Percentiles rank a stretch among this genome's conserved stretches.
Conservation (phyloP, 2,888 invertebrate species). For the Anoplius nigerrimus region DNA sequence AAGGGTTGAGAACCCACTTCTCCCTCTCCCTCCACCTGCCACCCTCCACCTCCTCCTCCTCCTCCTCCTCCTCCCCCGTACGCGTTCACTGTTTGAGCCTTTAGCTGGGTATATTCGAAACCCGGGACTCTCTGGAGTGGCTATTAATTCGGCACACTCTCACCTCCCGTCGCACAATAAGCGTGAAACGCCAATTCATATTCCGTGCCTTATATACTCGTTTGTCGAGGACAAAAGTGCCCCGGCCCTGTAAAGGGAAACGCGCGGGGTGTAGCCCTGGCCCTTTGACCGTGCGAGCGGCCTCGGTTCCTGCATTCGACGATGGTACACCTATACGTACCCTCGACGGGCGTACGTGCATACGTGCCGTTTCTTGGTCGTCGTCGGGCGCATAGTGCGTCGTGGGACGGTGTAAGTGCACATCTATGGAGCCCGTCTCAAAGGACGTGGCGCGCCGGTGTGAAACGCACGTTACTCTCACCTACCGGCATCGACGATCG, state of each 20-base stretch:
- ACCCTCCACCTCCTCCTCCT: slow-evolving; percentile 1
- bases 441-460: slow-evolving; percentile 18
- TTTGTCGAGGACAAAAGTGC: slow-evolving; percentile 63
- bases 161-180: slow-evolving; percentile 68
- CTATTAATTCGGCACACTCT: slow-evolving; percentile 72
- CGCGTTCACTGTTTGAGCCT: slow-evolving; percentile 28
- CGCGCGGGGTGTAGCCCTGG: slow-evolving; percentile 47
- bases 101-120: slow-evolving; percentile 53
- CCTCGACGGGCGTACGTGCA: too few relatives aligned
- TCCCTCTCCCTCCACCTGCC: slow-evolving; percentile 14
- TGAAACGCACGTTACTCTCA: slow-evolving; percentile 51
- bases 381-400: background rate
- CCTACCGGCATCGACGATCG: slow-evolving; percentile 26
- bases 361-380: too few relatives aligned
- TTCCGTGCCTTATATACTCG: slow-evolving; percentile 63
- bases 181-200: slow-evolving; percentile 73
- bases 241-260: slow-evolving; percentile 50
- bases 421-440: background rate
- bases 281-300: slow-evolving; percentile 56
- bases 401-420: background rate
- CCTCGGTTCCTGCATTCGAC: slow-evolving; percentile 8
- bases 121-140: slow-evolving; percentile 65
- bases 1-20: slow-evolving; percentile 46
- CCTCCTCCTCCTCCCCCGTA: slow-evolving; percentile 18
- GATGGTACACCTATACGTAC: background rate